Evolutionary conservation across 2,888 invertebrate genomes (phyloP).

Genomic region (Dastarcus helophoroides): DNA sequence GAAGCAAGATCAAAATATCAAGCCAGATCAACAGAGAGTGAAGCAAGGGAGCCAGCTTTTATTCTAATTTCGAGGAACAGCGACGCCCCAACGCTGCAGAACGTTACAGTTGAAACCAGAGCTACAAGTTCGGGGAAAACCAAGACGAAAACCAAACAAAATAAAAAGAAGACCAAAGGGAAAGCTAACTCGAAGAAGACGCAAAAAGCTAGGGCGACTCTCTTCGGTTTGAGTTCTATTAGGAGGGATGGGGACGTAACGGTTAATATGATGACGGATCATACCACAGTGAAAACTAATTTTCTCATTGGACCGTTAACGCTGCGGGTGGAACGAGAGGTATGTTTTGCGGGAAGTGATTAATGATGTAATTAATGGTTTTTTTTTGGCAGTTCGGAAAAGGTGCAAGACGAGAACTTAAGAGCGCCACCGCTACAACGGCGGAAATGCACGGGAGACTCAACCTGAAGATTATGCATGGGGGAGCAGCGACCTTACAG

Average conservation of each 20-base stretch:
- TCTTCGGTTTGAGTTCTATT: conserved; percentile 69
- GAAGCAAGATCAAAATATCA: conserved; percentile 28
- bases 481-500: conserved; percentile 71
- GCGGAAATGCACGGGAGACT: conserved; percentile 77
- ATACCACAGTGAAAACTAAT: conserved; percentile 73
- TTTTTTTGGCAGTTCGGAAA: conserved; percentile 50
- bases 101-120: conserved; percentile 16
- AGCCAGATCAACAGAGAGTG: conserved; percentile 15
- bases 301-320: conserved; percentile 71
- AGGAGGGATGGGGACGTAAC: conserved; percentile 70
- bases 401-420: conserved; percentile 67
- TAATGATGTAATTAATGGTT: neutral
- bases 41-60: conserved; percentile 33
- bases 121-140: conserved; percentile 26
- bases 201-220: conserved; percentile 61
- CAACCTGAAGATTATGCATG: conserved; percentile 63
- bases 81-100: conserved; percentile 16
- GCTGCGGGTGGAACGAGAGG: conserved; percentile 68
- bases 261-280: conserved; percentile 66
- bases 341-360: conserved; percentile 24
- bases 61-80: conserved; percentile 24
- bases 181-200: conserved; percentile 37
- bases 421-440: conserved; percentile 79
- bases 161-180: conserved; percentile 29
- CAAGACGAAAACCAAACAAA: conserved; percentile 24